These are phyloP conservation scores for Caenorhabditis sp. DNA, from an alignment of 2,888 invertebrate genomes.

Conservation along the genomic window DNA sequence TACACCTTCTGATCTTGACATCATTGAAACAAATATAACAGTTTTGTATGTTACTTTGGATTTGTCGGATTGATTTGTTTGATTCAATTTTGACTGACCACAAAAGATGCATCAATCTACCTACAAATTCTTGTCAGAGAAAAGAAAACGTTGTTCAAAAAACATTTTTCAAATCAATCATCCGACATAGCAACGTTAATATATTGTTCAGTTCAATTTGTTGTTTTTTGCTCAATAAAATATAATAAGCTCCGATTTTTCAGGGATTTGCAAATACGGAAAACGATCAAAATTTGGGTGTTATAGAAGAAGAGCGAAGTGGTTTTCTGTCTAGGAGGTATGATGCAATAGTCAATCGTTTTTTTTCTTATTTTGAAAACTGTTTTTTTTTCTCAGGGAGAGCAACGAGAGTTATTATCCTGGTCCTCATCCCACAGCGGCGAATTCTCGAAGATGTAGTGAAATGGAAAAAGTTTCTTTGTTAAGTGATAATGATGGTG, in stretches of 20 bases:
- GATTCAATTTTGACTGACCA: background rate
- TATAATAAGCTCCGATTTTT: conserved; percentile 5
- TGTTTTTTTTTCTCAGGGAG: conserved; percentile 22
- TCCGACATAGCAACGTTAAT: conserved; percentile 3
- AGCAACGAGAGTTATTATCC: conserved; percentile 45
- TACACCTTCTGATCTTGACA: background rate
- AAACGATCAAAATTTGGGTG: conserved; percentile 52
- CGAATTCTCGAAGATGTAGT: conserved; percentile 47
- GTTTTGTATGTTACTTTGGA: background rate
- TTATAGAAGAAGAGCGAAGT: conserved; percentile 56
- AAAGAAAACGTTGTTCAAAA: conserved; percentile 1
- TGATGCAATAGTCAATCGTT: no score
- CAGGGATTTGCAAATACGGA: conserved; percentile 48
- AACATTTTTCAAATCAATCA: background rate
- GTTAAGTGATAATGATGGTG: conserved; percentile 35
- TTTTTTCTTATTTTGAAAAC: no score
- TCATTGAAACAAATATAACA: background rate
- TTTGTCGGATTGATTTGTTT: background rate
- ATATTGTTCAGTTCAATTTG: background rate
- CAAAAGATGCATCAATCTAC: background rate
- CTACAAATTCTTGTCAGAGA: background rate
- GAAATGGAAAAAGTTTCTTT: conserved; percentile 46
- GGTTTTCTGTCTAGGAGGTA: conserved; percentile 39
- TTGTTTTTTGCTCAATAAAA: background rate
- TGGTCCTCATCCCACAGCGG: conserved; percentile 46